Base-by-base conservation (phyloP, 1,140 invertebrate species). In the Drosophila repleta region DNA sequence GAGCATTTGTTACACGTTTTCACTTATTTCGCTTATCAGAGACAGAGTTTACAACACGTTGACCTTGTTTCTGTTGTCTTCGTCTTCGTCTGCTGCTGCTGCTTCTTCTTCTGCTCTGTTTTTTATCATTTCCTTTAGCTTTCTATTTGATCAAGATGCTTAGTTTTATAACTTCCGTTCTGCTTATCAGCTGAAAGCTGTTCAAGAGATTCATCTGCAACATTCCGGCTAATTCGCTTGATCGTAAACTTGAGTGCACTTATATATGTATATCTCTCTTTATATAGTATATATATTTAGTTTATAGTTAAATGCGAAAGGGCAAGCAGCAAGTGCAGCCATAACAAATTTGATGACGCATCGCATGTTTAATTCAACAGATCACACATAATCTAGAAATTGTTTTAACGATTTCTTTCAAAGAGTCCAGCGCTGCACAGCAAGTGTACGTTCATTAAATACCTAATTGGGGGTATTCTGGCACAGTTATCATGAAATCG, bases 221-320 rank as follows among this genome's bases (percentile, higher is more conserved):
- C 17, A 17, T 43, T 43, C 39, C n/a, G 18, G 39, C 39, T 17
- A 10, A 43, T 43, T 43, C 17, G n/a, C 8, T 43, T 4, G 39
- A 15, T 43, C 39, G 15, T 43, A 18, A 43, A 1, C 39, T 18
- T 15, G 39, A 17, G 17, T 43, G 39, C 39, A 17, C 15, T 43
- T 17, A 41, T 41, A 15, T 17, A 17, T 11, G 32, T 35, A 35
- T 3, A 24, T 24, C 4, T n/a, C n/a, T 6, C 46, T 15, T 24
- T 26, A 24, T n/a, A 39, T 39, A n/a, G n/a, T n/a, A 39, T 41
- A 17, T 41, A 41, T 41, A 15, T 41, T 17, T 17, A 17, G 13
- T 4, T 18, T 43, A 15, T 8, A 41, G 41, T n/a, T 39, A 70
- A 63, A 57, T 43, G 61, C 67, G 67, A 65, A 65, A 70, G 61